Evolutionary conservation across 2,888 invertebrate species (phyloP), one percentile per base, ranked within the genome.

Genomic region (Diarsia mendica): DNA sequence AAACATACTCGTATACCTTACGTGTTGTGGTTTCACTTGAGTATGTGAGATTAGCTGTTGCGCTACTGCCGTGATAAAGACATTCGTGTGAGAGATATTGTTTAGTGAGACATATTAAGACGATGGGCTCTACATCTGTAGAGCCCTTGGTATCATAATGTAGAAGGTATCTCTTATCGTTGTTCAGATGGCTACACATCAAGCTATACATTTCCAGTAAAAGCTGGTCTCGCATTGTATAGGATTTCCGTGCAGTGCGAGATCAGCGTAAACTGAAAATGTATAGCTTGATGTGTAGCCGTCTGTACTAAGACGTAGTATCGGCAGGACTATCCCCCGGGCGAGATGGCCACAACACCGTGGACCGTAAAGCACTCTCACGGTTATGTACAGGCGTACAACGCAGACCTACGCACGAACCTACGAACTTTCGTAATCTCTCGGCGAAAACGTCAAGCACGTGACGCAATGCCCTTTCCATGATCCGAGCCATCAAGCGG

Each of bases 361-460:
- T 28, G 1, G 82, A 84, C 84, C 51, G 55, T 79, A 75, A 84
- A 77, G 69, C 60, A 68, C 77, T 75, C 84, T 86, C 86, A 87
- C 86, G 76, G 84, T 84, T 85, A 83, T 85, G 72, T 77, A 77
- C 84, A 72, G 73, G 74, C 44, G 20, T 46, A 46, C 55, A 6
- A 28, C 28, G 28, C 64, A 64, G 69, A 73, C 76, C 70, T 82
- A 79, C 72, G 71, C 86, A 77, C 72, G 85, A 89, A 88, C 89
- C 87, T 87, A 85, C 84, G 85, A 89, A 88, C 89, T 91, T 90
- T 91, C 85, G 80, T 86, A 89, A 90, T 89, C 85, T 85, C 84
- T 87, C 86, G 83, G 70, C 83, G 77, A 79, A 82, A 85, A 84
- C 87, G 85, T 86, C 86, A 88, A 79, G 83, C 69, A 67, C 77